These are phyloP conservation scores for Sarotherodon lohbergeri DNA, from an alignment of 2,113 vertebrate genomes.

Conservation along the genomic window DNA sequence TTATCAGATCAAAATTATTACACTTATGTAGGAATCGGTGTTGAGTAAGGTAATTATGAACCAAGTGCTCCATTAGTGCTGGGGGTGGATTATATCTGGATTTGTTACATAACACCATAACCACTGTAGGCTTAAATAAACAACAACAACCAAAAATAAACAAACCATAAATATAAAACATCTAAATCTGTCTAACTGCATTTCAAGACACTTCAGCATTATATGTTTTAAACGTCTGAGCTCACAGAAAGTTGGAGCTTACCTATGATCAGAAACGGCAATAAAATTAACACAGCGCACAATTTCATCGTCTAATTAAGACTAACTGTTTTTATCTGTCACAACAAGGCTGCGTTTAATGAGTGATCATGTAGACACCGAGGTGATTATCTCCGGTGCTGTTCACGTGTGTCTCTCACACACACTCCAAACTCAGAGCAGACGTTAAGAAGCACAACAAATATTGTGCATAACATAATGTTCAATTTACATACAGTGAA, in stretches of 20 bases:
- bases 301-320: slow-evolving; percentile 5
- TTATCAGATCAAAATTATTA: not conserved
- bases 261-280: not conserved
- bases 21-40: not conserved
- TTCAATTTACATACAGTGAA: not conserved
- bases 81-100: not conserved
- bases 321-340: slow-evolving; percentile 27
- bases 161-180: not conserved
- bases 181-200: not conserved
- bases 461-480: not conserved
- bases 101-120: not conserved
- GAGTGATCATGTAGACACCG: not conserved
- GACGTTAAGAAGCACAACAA: not conserved
- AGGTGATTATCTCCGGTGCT: slow-evolving; percentile 28
- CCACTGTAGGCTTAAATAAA: not conserved
- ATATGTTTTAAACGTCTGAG: not conserved
- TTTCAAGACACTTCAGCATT: not conserved
- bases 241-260: not conserved
- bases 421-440: not conserved
- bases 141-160: not conserved
- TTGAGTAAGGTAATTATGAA: not conserved
- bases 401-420: not conserved
- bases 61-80: not conserved
- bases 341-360: not conserved
- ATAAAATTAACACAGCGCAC: not conserved